Evolutionary conservation across 2,113 vertebrate genomes (phyloP).

Genomic region (Notarius quadriscutis): DNA sequence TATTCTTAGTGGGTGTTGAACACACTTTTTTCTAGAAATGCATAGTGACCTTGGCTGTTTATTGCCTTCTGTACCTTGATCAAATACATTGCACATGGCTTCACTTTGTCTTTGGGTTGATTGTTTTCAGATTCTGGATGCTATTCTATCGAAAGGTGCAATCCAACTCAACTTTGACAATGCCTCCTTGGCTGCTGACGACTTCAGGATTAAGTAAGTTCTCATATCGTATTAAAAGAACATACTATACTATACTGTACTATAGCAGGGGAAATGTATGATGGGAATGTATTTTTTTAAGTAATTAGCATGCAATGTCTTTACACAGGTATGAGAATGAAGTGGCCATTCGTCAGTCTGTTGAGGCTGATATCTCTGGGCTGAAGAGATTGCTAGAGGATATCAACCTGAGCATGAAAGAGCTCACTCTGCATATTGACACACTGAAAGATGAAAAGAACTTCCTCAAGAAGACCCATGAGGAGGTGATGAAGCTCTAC

Average conservation of each 20-base stretch:
- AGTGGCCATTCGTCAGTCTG: conserved; percentile 79
- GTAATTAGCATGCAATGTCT: background rate
- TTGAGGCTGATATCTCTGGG: conserved; percentile 83
- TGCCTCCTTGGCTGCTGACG: background rate
- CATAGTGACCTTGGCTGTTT: background rate
- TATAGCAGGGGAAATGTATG: background rate
- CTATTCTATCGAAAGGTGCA: background rate
- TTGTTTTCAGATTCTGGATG: conserved; percentile 10
- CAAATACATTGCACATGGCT: background rate
- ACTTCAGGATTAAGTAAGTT: background rate
- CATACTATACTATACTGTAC: background rate
- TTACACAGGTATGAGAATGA: conserved; percentile 81
- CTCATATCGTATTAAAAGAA: background rate
- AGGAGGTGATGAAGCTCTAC: conserved; percentile 72
- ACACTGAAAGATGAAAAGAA: conserved; percentile 81
- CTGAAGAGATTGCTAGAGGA: conserved; percentile 73
- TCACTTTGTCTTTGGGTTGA: background rate
- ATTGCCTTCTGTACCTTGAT: background rate
- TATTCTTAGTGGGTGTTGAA: background rate
- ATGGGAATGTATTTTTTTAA: background rate
- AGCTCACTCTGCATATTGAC: conserved; percentile 85
- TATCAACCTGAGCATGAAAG: conserved; percentile 69
- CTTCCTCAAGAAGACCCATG: conserved; percentile 83
- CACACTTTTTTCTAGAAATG: background rate
- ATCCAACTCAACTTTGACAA: background rate